Evolutionary conservation across 2,113 vertebrate species (phyloP), one percentile per base, ranked within the genome.

Genomic region (Boleophthalmus pectinirostris): DNA sequence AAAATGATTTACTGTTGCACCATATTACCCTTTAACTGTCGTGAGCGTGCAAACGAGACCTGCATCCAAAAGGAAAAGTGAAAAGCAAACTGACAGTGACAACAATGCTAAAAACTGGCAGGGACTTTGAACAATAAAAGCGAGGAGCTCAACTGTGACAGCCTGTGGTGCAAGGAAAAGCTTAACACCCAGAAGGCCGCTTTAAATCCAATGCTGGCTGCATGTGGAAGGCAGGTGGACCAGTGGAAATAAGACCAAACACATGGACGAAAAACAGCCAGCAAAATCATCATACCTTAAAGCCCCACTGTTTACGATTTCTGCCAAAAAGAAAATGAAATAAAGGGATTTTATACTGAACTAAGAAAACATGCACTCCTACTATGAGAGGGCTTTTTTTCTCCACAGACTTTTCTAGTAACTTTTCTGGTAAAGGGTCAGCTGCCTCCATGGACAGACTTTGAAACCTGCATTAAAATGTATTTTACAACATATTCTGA

Each of bases 91-190:
- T 20, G 49, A 53, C 49, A 53, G 16, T n/a, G 51, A 54, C 47
- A 51, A 18, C 47, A 51, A 53, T 53, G 51, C 51, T 10, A 43
- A 43, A 43, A 43, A 43, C 38, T 60, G 57, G 24, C 57, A 29
- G 1, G 12, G 21, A 58, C 21, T 13, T 14, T 24, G 56, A 47
- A 16, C 13, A 53, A 53, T 2, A 60, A 60, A 60, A 60, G 4
- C 29, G 25, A 60, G 57, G 3, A 33, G 25, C 25, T 33, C 5
- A 11, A 60, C 57, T 29, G 58, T 33, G 24, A 61, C 58, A 33
- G 58, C 15, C 58, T 33, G 58, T 61, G 58, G 58, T 8, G 25
- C 58, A 33, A 33, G 58, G 25, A 61, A 33, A 61, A 61, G 58
- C 25, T 29, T 20, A 33, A 24, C 16, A 61, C 58, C 24, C 58